phyloP scores from a whole-genome alignment of 1,140 invertebrate species.

The Fopius arisanus region DNA sequence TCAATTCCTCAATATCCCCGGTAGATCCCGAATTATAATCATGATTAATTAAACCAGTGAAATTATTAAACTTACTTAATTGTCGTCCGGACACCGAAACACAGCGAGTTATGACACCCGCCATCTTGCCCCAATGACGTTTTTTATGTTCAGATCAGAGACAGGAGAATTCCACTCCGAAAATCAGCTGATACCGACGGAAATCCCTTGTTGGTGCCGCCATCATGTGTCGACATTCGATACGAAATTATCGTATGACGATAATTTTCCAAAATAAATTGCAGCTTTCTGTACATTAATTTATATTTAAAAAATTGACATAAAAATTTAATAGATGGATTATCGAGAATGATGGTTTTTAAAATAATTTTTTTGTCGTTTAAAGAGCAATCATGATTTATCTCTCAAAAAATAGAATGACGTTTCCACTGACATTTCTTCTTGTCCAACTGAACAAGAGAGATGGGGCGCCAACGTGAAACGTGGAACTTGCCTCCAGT shows the following conservation, averaged over 20 bases:
- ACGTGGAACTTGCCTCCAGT: constrained; percentile 36
- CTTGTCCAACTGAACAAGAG: constrained; percentile 1
- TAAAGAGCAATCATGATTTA: too few species aligned
- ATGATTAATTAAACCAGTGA: constrained; percentile 31
- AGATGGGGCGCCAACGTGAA: constrained; percentile 34
- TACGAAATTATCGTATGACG: not conserved
- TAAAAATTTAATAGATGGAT: too few species aligned
- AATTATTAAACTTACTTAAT: constrained; percentile 64
- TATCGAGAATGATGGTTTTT: too few species aligned
- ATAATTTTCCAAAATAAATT: too few species aligned
- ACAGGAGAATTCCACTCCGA: not conserved
- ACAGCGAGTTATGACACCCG: constrained; percentile 69
- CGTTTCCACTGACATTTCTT: not conserved
- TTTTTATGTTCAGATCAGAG: not conserved
- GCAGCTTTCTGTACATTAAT: too few species aligned
- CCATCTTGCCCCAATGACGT: constrained; percentile 64
- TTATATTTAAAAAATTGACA: too few species aligned
- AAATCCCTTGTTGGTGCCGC: not conserved
- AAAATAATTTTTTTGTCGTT: too few species aligned
- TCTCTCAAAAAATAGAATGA: too few species aligned
- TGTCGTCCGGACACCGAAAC: constrained; percentile 65
- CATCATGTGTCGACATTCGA: not conserved
- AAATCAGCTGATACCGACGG: not conserved
- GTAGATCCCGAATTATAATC: not conserved
- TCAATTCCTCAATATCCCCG: not conserved